A percentile compares a stretch with the other conserved stretches of the same genome.
phyloP scores from a whole-genome alignment of 2,888 invertebrate species.

The Dolichopus griseipennis region DNA sequence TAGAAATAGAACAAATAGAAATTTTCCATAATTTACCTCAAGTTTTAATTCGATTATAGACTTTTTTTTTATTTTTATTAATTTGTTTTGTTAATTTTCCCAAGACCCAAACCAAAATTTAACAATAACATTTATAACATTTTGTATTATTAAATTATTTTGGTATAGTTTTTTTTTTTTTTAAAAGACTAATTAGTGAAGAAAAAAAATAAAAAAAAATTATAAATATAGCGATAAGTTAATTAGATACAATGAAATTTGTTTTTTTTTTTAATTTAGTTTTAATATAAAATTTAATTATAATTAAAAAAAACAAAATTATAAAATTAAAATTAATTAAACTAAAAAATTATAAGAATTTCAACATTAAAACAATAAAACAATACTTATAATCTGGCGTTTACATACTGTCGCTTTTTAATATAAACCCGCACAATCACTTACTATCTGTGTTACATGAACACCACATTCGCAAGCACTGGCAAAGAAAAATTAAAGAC shows the following conservation, averaged over 20 bases:
- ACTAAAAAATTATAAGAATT: background rate
- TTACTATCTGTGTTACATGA: too few species aligned
- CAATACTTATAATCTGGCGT: too few species aligned
- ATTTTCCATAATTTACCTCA: slow-evolving; percentile 2
- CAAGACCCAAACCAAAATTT: background rate
- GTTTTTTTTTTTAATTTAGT: background rate
- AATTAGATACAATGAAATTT: background rate
- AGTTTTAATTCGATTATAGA: background rate
- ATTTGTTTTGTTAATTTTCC: background rate
- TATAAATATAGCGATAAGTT: background rate
- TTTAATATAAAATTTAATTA: too few species aligned
- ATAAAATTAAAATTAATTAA: background rate
- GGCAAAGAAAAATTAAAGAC: too few species aligned
- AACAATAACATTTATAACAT: background rate
- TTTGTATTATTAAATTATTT: too few species aligned
- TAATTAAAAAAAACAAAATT: too few species aligned
- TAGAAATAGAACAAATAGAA: background rate
- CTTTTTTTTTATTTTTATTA: background rate
- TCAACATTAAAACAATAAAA: background rate
- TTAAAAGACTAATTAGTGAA: slow-evolving; percentile 3
- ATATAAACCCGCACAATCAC: too few species aligned
- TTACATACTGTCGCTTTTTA: too few species aligned
- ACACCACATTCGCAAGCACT: too few species aligned
- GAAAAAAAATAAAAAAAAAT: background rate
- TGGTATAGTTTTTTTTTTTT: background rate